These are phyloP conservation scores for Dasysyrphus tricinctus DNA, from an alignment of 2,888 invertebrate species.

Conservation along the genomic window DNA sequence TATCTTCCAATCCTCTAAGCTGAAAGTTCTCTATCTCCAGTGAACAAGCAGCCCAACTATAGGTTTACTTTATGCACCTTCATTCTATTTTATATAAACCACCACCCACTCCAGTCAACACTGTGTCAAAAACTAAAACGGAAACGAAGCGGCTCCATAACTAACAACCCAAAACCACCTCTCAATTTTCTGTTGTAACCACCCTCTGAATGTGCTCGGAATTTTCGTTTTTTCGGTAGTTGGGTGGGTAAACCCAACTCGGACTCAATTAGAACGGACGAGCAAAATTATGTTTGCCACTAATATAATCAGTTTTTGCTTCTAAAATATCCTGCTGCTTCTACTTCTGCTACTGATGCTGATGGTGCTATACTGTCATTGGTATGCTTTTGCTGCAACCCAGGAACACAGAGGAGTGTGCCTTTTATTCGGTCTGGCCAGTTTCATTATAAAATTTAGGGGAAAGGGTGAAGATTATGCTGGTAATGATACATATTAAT, in stretches of 20 bases:
- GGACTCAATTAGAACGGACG: conserved; percentile 71
- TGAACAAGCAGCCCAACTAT: background rate
- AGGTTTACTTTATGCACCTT: background rate
- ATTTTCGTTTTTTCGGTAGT: background rate
- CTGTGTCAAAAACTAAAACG: conserved; percentile 25
- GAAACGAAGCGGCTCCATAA: conserved; percentile 19
- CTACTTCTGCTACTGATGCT: conserved; percentile 32
- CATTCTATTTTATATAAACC: background rate
- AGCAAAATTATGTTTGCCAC: conserved; percentile 73
- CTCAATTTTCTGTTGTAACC: conserved; percentile 17
- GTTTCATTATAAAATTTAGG: background rate
- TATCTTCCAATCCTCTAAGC: conserved; percentile 17
- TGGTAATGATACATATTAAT: conserved; percentile 75
- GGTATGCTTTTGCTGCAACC: background rate
- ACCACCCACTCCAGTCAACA: conserved; percentile 15
- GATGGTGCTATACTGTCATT: conserved; percentile 10
- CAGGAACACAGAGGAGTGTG: background rate
- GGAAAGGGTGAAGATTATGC: conserved; percentile 61
- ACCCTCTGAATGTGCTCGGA: background rate
- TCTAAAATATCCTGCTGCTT: conserved; percentile 47
- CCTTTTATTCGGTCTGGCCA: conserved; percentile 29
- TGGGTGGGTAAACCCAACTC: conserved; percentile 44
- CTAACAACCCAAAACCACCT: conserved; percentile 24
- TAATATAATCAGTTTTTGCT: conserved; percentile 73
- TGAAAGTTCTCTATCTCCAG: conserved; percentile 9